These are phyloP conservation scores for Manacus vitellinus DNA, from an alignment of 2,113 vertebrate species.

Conservation along the genomic window DNA sequence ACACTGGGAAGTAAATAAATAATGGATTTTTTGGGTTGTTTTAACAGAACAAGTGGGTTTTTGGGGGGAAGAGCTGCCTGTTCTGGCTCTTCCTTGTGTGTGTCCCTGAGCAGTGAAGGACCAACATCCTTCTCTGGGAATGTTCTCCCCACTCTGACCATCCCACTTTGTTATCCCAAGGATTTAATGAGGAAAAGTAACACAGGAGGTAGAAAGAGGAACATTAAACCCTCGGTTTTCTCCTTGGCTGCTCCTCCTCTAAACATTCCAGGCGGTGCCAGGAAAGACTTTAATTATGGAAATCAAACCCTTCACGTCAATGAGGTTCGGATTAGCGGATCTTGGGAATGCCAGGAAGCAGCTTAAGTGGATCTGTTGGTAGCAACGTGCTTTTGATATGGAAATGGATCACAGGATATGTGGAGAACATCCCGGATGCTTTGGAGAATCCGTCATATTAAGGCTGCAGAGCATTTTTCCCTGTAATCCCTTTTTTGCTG, in stretches of 20 bases:
- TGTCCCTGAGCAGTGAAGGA: fast-evolving
- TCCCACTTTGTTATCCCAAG: not conserved
- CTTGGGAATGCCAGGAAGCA: not conserved
- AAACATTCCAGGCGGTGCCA: not conserved
- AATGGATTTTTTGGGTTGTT: not conserved
- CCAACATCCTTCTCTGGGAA: not conserved
- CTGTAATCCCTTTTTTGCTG: conserved; percentile 1
- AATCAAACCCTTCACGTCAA: not conserved
- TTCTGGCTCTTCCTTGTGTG: not conserved
- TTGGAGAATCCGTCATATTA: not conserved
- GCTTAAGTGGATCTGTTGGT: not conserved
- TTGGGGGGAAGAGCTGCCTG: not conserved
- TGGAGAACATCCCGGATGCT: not conserved
- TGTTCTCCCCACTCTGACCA: not conserved
- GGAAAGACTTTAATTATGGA: not conserved
- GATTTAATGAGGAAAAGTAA: not conserved
- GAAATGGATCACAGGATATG: not conserved
- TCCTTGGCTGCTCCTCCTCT: not conserved
- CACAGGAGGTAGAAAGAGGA: not conserved
- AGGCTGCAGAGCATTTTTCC: not conserved
- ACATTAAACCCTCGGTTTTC: fast-evolving
- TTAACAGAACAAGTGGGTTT: not conserved
- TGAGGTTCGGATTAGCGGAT: not conserved
- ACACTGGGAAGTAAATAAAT: not conserved
- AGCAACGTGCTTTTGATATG: conserved; percentile 2